Evolutionary conservation across 2,888 invertebrate species (phyloP), one percentile per base, ranked within the genome.

Genomic region (Palloptera scutellata): DNA sequence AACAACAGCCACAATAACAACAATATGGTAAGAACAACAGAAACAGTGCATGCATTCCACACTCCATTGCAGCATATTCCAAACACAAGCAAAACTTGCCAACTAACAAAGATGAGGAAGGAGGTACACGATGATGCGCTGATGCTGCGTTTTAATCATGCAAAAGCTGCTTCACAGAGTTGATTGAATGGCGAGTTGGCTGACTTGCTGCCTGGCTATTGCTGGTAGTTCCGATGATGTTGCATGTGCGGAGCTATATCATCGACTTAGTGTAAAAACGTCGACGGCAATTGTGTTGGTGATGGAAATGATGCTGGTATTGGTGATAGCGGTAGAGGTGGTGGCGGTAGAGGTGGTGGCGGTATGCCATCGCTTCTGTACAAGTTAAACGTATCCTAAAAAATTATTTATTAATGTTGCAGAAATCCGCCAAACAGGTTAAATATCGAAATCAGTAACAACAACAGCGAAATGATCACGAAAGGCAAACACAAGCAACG

Each of bases 341-440:
- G 15, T 48, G 51, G 13, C 6, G 51, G 15, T 48, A 8, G 15
- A 4, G 4, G 15, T 48, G 51, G 15, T 48, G 51, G 15, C 15
- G 51, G n/a, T 30, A 30, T 30, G 6, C 30, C 17, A 30, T 11
- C 40, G 61, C 61, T 51, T 61, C 66, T 57, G 66, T 52, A 40
- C 57, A 40, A 48, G 48, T 57, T 57, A 48, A 61, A 61, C 55
- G 77, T 78, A 78, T 79, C 80, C 80, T 79, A 80, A 82, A 82
- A 30, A 82, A 81, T 81, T 82, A 82, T 81, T 82, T 82, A 82
- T 81, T 81, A 81, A 80, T 78, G 81, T 81, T 78, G 80, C 77
- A 77, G 76, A 79, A 77, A 78, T 79, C 78, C 77, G 77, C 63
- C 76, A 82, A 81, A 81, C 81, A 82, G 82, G 81, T 81, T 81